A percentile compares a stretch with the other conserved stretches of the same genome.
These are phyloP conservation scores for Prinia subflava DNA, from an alignment of 2,113 vertebrate genomes.

Conservation along the genomic window DNA sequence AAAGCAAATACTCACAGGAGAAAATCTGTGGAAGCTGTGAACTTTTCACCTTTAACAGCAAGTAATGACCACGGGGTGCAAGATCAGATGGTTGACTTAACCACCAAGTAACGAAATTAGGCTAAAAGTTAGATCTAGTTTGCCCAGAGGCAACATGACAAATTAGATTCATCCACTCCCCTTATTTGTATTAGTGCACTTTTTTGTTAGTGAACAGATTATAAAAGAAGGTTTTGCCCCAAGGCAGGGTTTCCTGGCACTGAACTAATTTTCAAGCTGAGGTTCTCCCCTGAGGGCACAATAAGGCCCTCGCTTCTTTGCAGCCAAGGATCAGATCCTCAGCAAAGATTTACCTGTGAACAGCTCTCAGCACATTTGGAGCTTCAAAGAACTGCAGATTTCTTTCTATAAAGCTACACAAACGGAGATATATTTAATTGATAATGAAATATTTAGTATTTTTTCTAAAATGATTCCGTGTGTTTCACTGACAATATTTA, in stretches of 20 bases:
- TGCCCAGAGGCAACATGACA: slow-evolving; percentile 52
- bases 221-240: slow-evolving; percentile 26
- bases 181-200: slow-evolving; percentile 19
- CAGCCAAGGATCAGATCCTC: background rate
- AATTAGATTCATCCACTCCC: slow-evolving; percentile 47
- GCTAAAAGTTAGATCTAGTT: slow-evolving; percentile 43
- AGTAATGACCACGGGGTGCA: background rate
- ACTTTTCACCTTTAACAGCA: slow-evolving; percentile 55
- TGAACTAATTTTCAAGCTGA: slow-evolving; percentile 25
- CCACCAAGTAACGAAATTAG: background rate
- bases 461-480: background rate
- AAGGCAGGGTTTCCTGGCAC: slow-evolving; percentile 30
- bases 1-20: background rate
- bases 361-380: background rate
- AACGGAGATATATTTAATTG: background rate
- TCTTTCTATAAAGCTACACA: background rate
- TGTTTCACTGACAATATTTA: background rate
- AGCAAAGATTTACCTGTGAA: background rate
- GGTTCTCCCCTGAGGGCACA: background rate
- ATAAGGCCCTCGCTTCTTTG: background rate
- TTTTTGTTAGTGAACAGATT: slow-evolving; percentile 32
- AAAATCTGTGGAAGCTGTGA: slow-evolving; percentile 20
- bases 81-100: slow-evolving; percentile 49
- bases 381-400: background rate
- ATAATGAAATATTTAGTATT: background rate